Percentiles rank a stretch among this genome's conserved stretches.
Evolutionary conservation across 2,888 invertebrate genomes (phyloP).

Genomic region (Steinernema carpocapsae): DNA sequence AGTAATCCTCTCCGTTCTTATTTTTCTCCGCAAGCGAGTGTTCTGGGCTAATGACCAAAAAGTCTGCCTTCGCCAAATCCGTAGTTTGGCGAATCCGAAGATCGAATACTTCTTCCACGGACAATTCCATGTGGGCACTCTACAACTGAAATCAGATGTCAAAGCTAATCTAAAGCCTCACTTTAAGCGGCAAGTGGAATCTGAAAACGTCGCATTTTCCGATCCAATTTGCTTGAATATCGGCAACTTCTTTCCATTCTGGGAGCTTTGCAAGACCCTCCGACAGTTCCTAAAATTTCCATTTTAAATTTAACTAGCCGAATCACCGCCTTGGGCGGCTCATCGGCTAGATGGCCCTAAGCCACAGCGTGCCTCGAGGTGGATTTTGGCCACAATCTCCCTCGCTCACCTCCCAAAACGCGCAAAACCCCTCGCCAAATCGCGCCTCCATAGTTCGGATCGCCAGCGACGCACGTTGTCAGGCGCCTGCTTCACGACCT

Average conservation of each 20-base stretch:
- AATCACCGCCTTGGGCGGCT: too few species aligned
- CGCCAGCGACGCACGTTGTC: too few species aligned
- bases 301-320: background rate
- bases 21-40: conserved; percentile 54
- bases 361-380: too few species aligned
- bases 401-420: too few species aligned
- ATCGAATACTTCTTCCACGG: conserved; percentile 56
- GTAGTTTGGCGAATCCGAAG: conserved; percentile 52
- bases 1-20: conserved; percentile 30
- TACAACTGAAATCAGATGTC: conserved; percentile 7
- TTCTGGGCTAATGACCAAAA: conserved; percentile 53
- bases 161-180: conserved; percentile 17
- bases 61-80: conserved; percentile 53
- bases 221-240: conserved; percentile 70
- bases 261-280: conserved; percentile 56
- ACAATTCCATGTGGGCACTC: conserved; percentile 25
- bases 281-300: conserved; percentile 49
- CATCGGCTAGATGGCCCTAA: too few species aligned
- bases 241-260: conserved; percentile 65
- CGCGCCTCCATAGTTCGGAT: too few species aligned
- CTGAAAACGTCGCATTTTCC: conserved; percentile 68
- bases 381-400: too few species aligned
- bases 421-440: too few species aligned
- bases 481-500: too few species aligned
- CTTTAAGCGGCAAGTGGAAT: conserved; percentile 59